phyloP scores from a whole-genome alignment of 2,888 invertebrate genomes.

The Candidula unifasciata region DNA sequence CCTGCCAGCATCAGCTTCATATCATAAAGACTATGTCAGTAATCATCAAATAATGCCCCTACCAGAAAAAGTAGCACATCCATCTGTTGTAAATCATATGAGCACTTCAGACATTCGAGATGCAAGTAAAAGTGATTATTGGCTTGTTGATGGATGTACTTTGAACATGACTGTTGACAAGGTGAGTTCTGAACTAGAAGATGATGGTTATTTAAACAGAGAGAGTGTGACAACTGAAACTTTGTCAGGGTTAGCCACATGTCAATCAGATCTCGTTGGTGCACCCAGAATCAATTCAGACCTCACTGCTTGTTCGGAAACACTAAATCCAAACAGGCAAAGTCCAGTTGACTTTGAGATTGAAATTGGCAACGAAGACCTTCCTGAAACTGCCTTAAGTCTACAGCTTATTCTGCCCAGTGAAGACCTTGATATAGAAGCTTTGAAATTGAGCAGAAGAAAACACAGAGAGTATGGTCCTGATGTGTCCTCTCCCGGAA shows the following conservation, averaged over 20 bases:
- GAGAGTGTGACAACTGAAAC: neutral
- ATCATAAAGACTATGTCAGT: neutral
- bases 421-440: neutral
- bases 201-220: neutral
- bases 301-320: neutral
- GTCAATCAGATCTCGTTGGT: neutral
- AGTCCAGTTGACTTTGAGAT: conserved; percentile 42
- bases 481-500: too few species aligned
- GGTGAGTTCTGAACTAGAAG: neutral
- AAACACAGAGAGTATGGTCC: neutral
- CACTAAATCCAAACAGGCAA: neutral
- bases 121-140: neutral
- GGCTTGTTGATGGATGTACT: neutral
- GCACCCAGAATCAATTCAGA: neutral
- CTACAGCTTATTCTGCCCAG: conserved; percentile 18
- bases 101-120: neutral
- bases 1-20: neutral
- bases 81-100: neutral
- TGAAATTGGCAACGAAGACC: conserved; percentile 43
- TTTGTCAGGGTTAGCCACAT: too few species aligned
- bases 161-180: too few species aligned
- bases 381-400: conserved; percentile 34
- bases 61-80: neutral
- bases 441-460: neutral
- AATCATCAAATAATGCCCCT: neutral